phyloP scores from a whole-genome alignment of 2,113 vertebrate genomes.

The Sardina pilchardus region DNA sequence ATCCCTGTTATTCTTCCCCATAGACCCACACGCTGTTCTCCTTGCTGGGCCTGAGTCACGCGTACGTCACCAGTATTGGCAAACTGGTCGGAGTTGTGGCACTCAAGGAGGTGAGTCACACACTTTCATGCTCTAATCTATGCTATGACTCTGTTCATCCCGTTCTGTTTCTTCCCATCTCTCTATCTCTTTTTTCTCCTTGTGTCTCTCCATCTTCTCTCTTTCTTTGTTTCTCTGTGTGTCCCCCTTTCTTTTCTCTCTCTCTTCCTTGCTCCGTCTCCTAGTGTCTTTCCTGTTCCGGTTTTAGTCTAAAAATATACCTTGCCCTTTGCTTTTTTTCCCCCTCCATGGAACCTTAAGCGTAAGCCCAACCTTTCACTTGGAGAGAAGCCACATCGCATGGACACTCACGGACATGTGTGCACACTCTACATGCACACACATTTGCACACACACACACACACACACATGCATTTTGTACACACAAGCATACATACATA shows the following conservation, averaged over 20 bases:
- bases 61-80: conserved; percentile 91
- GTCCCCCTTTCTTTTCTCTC: not conserved
- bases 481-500: not conserved
- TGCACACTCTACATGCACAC: not conserved
- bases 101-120: conserved; percentile 82
- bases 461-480: not conserved
- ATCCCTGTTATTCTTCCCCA: conserved; percentile 22
- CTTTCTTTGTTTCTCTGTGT: not conserved
- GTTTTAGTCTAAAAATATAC: conserved; percentile 1
- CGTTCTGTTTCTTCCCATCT: not conserved
- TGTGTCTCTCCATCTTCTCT: not conserved
- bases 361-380: not conserved
- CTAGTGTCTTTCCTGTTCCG: not conserved
- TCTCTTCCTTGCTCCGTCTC: not conserved
- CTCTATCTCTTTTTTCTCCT: not conserved
- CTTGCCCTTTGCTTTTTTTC: not conserved
- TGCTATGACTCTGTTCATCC: not conserved
- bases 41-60: conserved; percentile 86
- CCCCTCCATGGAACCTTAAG: not conserved
- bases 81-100: conserved; percentile 91
- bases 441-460: not conserved
- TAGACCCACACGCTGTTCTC: conserved; percentile 93
- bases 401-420: not conserved
- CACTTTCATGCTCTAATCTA: not conserved
- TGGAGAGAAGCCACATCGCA: not conserved